Conservation (phyloP, 2,888 invertebrate genomes). For the Yponomeuta plumbellus region DNA sequence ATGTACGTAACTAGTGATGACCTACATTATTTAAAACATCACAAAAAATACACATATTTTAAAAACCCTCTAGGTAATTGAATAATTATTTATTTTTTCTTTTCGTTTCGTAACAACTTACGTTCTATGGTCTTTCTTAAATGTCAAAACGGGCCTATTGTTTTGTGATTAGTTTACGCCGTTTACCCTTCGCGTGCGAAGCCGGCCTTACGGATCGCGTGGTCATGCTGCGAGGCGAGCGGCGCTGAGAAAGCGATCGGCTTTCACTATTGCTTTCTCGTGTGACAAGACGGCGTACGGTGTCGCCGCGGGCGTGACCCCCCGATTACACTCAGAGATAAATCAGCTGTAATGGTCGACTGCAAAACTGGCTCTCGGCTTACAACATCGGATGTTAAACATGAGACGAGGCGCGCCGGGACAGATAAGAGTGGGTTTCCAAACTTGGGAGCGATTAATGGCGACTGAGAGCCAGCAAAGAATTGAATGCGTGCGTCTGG, state of each 20-base stretch:
- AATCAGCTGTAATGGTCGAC: conserved; percentile 11
- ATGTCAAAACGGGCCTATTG: too few species aligned
- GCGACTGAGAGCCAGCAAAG: background rate
- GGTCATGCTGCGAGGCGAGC: background rate
- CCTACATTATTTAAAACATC: too few species aligned
- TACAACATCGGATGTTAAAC: background rate
- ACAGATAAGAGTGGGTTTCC: background rate
- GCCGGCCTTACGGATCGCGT: background rate
- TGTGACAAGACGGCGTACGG: conserved; percentile 26
- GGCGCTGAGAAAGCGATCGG: conserved; percentile 52
- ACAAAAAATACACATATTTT: too few species aligned
- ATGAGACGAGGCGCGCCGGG: background rate
- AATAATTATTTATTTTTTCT: too few species aligned
- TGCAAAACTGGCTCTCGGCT: conserved; percentile 1
- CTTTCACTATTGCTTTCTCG: conserved; percentile 60
- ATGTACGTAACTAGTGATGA: too few species aligned
- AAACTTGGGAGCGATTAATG: background rate
- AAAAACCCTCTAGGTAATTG: too few species aligned
- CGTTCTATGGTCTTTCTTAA: too few species aligned
- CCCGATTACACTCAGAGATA: conserved; percentile 10
- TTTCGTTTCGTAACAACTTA: too few species aligned
- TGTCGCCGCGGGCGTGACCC: conserved; percentile 12
- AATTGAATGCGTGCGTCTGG: too few species aligned
- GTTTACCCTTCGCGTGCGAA: background rate
- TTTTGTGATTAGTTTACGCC: too few species aligned